phyloP scores from a whole-genome alignment of 2,797 vertebrate genomes.

The Peromyscus attwateri region DNA sequence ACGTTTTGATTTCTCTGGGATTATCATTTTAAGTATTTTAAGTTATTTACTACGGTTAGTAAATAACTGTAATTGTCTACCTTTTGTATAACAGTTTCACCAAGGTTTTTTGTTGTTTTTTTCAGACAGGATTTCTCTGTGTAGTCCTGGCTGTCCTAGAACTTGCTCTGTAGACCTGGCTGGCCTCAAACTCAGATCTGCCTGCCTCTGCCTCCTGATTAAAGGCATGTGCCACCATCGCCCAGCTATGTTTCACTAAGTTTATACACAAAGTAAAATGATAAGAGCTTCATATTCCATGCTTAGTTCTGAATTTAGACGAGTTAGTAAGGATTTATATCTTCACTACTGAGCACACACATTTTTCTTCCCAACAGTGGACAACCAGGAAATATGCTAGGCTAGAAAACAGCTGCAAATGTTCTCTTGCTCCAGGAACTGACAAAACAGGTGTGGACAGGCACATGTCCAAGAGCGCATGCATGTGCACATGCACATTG shows the following conservation, averaged over 20 bases:
- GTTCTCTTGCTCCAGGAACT: constrained; percentile 20
- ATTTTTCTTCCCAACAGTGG: background rate
- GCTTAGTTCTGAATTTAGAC: constrained; percentile 56
- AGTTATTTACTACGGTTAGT: background rate
- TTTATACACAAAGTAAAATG: constrained; percentile 46
- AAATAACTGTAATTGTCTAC: constrained; percentile 11
- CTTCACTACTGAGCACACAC: constrained; percentile 26
- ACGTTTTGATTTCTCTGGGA: constrained; percentile 18
- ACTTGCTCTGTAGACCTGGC: background rate
- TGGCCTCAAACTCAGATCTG: background rate
- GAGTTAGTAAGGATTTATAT: background rate
- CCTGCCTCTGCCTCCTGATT: background rate
- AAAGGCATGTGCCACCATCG: background rate
- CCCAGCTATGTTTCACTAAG: background rate
- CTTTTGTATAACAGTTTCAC: constrained; percentile 49
- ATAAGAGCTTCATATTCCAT: background rate
- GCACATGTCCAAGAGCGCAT: background rate
- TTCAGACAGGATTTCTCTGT: background rate
- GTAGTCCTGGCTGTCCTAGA: background rate
- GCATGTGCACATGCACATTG: background rate
- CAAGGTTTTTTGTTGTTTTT: background rate
- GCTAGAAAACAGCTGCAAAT: constrained; percentile 61
- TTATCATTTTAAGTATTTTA: constrained; percentile 60
- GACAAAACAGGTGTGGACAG: constrained; percentile 51
- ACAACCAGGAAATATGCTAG: constrained; percentile 17